These are phyloP conservation scores for Chrysochloris asiatica DNA, from an alignment of 2,113 vertebrate species.

Conservation along the genomic window DNA sequence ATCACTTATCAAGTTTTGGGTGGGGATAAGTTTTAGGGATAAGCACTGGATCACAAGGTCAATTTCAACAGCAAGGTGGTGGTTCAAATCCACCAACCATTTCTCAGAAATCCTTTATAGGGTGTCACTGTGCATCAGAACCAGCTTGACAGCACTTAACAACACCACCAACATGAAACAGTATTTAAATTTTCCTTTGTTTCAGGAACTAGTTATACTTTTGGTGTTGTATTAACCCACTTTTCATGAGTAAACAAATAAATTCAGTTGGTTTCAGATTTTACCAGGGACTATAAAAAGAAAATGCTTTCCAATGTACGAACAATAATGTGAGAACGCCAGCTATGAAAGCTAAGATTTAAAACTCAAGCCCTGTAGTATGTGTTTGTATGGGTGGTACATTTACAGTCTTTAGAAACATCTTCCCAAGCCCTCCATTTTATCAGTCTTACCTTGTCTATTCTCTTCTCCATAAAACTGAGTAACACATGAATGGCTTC, in stretches of 20 bases:
- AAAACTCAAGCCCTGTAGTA: background rate
- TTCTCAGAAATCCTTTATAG: too few species aligned
- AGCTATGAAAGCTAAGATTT: conserved; percentile 10
- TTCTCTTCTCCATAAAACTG: conserved; percentile 98
- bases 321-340: too few species aligned
- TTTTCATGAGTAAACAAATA: conserved; percentile 55
- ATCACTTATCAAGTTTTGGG: background rate
- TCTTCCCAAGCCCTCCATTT: background rate
- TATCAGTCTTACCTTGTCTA: conserved; percentile 92
- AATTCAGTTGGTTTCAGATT: conserved; percentile 22
- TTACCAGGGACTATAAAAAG: background rate
- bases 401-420: background rate
- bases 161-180: background rate
- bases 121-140: too few species aligned
- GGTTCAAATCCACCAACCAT: too few species aligned
- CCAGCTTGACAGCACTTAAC: too few species aligned
- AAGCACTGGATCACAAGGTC: too few species aligned
- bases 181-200: conserved; percentile 30
- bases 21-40: conserved; percentile 35
- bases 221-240: conserved; percentile 10
- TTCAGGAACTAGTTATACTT: conserved; percentile 27
- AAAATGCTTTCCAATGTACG: conserved; percentile 7
- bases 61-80: too few species aligned
- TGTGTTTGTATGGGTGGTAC: background rate
- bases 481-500: conserved; percentile 91